A percentile compares a stretch with the other conserved stretches of the same genome.
phyloP scores from a whole-genome alignment of 2,113 vertebrate species.

The Acanthisitta chloris region DNA sequence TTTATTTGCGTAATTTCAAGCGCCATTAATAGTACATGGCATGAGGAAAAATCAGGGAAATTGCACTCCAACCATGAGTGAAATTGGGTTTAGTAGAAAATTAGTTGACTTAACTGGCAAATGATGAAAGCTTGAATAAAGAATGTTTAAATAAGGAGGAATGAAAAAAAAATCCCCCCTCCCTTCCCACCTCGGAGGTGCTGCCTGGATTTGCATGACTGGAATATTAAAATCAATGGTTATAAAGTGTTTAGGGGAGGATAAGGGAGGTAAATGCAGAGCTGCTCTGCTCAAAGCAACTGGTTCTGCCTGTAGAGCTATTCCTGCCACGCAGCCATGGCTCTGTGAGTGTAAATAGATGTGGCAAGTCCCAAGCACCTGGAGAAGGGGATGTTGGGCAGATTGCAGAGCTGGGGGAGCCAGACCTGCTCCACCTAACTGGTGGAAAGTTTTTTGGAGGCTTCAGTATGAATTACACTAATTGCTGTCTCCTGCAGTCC shows the following conservation, averaged over 20 bases:
- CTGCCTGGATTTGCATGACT: conserved; percentile 7
- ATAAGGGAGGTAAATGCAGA: not conserved
- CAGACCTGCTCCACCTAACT: not conserved
- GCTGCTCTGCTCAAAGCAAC: not conserved
- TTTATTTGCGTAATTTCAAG: conserved; percentile 76
- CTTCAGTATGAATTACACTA: not conserved
- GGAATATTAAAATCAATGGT: conserved; percentile 18
- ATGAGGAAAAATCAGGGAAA: conserved; percentile 61
- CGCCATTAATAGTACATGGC: conserved; percentile 73
- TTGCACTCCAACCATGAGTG: conserved; percentile 75
- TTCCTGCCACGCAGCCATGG: not conserved
- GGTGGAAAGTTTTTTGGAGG: not conserved
- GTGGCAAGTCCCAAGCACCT: not conserved
- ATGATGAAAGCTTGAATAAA: conserved; percentile 68
- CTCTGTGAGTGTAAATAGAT: not conserved
- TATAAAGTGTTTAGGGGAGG: not conserved
- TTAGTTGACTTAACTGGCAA: conserved; percentile 78
- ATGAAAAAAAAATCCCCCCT: not conserved
- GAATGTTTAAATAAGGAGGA: conserved; percentile 49
- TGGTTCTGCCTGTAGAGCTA: not conserved
- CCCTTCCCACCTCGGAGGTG: not conserved
- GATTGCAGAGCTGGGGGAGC: not conserved
- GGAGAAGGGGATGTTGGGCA: not conserved
- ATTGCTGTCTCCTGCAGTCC: not conserved
- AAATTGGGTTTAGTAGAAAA: conserved; percentile 79